A percentile compares a stretch with the other conserved stretches of the same genome.
Evolutionary conservation across 2,113 vertebrate genomes (phyloP).

Genomic region (Mungos mungo): DNA sequence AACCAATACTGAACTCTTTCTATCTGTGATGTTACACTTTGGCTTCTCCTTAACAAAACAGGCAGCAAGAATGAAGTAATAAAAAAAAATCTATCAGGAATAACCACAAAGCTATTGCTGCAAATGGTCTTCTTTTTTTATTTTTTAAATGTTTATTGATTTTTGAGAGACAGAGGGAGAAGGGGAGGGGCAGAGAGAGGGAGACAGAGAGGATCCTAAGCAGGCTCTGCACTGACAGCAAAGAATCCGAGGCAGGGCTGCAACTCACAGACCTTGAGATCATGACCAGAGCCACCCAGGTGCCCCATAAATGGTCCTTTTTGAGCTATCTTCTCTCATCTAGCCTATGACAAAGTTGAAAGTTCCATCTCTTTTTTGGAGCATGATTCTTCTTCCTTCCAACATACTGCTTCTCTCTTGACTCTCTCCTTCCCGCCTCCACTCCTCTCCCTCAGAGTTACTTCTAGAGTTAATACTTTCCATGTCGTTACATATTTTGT

Average conservation of each 20-base stretch:
- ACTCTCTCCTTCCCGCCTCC: background rate
- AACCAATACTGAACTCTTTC: background rate
- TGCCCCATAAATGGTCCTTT: background rate
- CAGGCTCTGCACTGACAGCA: no score
- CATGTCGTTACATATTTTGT: background rate
- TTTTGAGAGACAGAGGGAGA: no score
- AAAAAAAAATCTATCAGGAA: background rate
- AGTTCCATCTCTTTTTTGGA: background rate
- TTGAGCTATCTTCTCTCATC: background rate
- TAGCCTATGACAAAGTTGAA: background rate
- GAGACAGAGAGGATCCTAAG: no score
- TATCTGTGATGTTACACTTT: background rate
- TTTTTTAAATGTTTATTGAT: no score
- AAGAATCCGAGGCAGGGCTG: no score
- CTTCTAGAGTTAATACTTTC: background rate
- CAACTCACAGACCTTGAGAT: no score
- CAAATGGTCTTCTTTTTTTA: background rate
- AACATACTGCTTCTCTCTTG: background rate
- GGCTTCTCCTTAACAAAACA: background rate
- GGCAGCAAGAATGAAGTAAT: background rate
- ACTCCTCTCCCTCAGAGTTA: background rate
- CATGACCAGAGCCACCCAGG: no score
- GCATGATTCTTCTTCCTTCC: background rate
- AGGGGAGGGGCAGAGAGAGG: no score
- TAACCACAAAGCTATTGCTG: background rate